Conservation (phyloP, 2,888 invertebrate species). For the Athrips mouffetella region DNA sequence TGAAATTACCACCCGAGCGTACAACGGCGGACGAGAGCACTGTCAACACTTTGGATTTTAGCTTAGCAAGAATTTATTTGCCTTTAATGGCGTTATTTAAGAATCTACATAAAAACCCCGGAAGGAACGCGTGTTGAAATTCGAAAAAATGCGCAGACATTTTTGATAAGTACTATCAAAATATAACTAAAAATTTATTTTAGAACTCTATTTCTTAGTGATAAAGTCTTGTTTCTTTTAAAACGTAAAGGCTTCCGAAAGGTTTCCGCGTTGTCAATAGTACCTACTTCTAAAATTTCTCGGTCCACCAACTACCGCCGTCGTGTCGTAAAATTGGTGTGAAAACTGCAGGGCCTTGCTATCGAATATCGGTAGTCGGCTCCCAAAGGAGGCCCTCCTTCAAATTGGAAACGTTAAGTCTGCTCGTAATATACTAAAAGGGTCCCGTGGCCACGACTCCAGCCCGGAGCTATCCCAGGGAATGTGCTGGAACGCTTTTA, state of each 20-base stretch:
- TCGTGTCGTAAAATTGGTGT: neutral
- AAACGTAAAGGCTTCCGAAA: no score
- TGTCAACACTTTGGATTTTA: neutral
- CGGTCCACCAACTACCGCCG: neutral
- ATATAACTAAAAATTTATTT: no score
- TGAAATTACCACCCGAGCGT: constrained; percentile 1
- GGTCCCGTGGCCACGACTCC: constrained; percentile 6
- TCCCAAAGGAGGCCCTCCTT: constrained; percentile 12
- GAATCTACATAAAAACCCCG: no score
- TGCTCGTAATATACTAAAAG: constrained; percentile 17
- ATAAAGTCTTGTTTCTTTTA: no score
- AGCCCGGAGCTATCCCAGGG: neutral
- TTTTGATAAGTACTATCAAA: no score
- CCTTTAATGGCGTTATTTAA: no score
- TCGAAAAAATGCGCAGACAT: no score
- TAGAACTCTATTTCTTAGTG: no score
- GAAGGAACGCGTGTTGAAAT: no score
- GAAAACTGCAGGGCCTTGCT: neutral
- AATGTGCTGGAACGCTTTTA: neutral
- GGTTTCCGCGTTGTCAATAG: no score
- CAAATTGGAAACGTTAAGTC: constrained; percentile 17
- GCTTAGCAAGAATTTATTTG: no score
- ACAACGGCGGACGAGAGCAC: neutral
- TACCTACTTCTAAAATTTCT: neutral
- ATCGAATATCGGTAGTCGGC: constrained; percentile 3